These are phyloP conservation scores for Drosophila ezoana DNA, from an alignment of 2,888 invertebrate genomes.

Conservation along the genomic window DNA sequence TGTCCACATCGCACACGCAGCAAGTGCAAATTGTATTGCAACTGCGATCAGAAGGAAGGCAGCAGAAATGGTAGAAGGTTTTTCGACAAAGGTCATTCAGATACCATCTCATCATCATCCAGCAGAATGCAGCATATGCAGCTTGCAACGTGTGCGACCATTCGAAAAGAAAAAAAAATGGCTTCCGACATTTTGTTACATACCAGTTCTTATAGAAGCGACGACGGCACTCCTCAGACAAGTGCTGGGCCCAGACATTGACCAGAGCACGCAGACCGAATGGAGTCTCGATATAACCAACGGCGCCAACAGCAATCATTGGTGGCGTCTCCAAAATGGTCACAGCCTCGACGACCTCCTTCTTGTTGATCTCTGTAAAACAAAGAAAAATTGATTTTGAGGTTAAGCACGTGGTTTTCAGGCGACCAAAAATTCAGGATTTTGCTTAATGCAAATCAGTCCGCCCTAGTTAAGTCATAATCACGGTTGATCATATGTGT, in stretches of 20 bases:
- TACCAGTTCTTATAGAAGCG: constrained; percentile 99
- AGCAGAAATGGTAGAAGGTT: constrained; percentile 83
- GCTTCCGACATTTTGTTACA: constrained; percentile 76
- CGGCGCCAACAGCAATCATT: constrained; percentile 98
- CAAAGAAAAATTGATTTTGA: constrained; percentile 1
- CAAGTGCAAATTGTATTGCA: constrained; percentile 6
- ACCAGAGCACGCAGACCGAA: constrained; percentile 97
- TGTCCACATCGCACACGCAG: constrained; percentile 14
- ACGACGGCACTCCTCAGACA: constrained; percentile 98
- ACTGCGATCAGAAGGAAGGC: constrained; percentile 85
- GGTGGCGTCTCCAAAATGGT: constrained; percentile 99
- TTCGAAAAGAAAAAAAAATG: constrained; percentile 53
- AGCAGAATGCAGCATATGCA: constrained; percentile 27
- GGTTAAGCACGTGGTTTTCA: constrained; percentile 36
- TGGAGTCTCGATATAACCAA: constrained; percentile 99
- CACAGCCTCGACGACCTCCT: constrained; percentile 99
- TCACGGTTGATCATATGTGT: constrained; percentile 83
- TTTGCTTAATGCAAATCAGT: constrained; percentile 79
- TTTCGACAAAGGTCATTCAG: constrained; percentile 77
- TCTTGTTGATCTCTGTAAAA: constrained; percentile 97
- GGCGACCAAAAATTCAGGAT: accelerated
- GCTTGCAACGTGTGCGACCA: constrained; percentile 45
- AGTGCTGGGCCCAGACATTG: constrained; percentile 99
- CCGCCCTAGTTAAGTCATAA: constrained; percentile 85
- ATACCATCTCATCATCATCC: constrained; percentile 85